phyloP scores from a whole-genome alignment of 2,113 vertebrate genomes.

The Talpa occidentalis region DNA sequence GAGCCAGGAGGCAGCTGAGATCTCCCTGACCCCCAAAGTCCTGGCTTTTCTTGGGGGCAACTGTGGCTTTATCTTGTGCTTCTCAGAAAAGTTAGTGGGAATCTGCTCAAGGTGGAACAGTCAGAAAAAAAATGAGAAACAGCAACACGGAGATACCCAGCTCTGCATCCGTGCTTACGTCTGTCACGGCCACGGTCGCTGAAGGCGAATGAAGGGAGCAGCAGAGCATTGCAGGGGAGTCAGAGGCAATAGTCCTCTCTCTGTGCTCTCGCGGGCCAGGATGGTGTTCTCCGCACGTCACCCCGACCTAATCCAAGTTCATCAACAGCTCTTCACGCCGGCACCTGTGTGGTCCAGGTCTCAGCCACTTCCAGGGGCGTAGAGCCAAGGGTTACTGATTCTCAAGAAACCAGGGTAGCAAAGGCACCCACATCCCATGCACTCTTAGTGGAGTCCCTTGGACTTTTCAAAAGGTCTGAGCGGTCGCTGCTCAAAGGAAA shows the following conservation, averaged over 20 bases:
- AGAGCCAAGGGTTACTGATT: neutral
- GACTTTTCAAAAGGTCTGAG: slow-evolving; percentile 14
- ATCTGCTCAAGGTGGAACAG: neutral
- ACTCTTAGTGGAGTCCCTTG: neutral
- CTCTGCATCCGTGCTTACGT: neutral
- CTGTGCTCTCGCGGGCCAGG: no score
- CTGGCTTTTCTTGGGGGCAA: neutral
- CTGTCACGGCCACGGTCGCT: neutral
- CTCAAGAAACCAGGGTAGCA: neutral
- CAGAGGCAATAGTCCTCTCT: neutral
- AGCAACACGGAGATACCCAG: neutral
- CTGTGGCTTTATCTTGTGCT: neutral
- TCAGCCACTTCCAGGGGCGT: neutral
- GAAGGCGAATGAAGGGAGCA: neutral
- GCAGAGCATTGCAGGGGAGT: neutral
- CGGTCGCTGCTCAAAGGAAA: neutral
- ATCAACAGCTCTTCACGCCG: neutral
- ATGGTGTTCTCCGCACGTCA: no score
- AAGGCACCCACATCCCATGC: neutral
- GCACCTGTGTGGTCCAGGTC: neutral
- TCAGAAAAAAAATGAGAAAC: neutral
- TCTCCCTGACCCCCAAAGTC: neutral
- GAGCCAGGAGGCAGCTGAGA: neutral
- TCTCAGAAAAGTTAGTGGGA: neutral
- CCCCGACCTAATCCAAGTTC: neutral